phyloP scores from a whole-genome alignment of 1,140 invertebrate species.

The Drosophila lacertosa region DNA sequence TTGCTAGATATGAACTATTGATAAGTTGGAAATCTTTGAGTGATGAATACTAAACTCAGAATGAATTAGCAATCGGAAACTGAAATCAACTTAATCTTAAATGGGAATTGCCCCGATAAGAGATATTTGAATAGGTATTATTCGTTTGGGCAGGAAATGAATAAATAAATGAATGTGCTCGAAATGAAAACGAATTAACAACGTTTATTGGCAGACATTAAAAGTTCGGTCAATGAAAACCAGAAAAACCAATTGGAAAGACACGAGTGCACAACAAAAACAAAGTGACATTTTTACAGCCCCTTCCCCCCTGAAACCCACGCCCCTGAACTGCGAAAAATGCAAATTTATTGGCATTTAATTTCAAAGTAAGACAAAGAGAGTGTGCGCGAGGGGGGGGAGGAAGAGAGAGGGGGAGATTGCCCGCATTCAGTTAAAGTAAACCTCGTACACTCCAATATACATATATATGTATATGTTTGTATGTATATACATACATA shows the following conservation, averaged over 20 bases:
- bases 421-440: conserved; percentile 57
- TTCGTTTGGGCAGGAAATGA: conserved; percentile 54
- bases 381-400: conserved; percentile 12
- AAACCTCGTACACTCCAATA: conserved; percentile 5
- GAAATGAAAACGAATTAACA: conserved; percentile 80
- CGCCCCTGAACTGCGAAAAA: conserved; percentile 39
- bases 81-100: neutral
- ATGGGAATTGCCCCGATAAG: conserved; percentile 4
- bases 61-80: neutral
- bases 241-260: conserved; percentile 58
- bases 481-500: no score
- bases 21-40: no score
- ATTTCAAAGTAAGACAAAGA: conserved; percentile 67
- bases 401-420: conserved; percentile 16
- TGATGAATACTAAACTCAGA: neutral
- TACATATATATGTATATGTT: no score
- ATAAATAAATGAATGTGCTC: conserved; percentile 48
- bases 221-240: conserved; percentile 70
- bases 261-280: conserved; percentile 54
- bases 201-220: conserved; percentile 72
- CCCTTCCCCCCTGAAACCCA: neutral
- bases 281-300: conserved; percentile 69
- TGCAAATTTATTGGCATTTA: conserved; percentile 81
- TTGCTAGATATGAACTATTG: no score
- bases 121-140: conserved; percentile 1